phyloP scores from a whole-genome alignment of 2,797 vertebrate species.

The Ambastaia sidthimunki region DNA sequence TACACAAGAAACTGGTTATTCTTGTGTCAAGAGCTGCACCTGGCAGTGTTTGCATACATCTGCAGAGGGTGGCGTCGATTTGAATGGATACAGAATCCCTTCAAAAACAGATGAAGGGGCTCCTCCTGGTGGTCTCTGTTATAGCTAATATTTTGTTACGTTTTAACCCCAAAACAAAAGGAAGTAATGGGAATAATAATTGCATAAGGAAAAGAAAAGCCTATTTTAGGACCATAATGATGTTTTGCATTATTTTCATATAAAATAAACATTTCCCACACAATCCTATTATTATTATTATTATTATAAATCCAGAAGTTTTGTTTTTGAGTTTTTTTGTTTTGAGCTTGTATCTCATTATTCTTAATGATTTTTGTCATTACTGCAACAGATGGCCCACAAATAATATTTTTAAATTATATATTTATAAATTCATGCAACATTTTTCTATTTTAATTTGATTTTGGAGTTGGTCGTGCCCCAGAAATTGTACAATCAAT shows the following conservation, averaged over 20 bases:
- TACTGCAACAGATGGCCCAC: background rate
- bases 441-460: background rate
- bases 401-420: background rate
- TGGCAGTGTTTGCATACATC: constrained; percentile 40
- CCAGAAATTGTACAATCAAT: background rate
- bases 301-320: background rate
- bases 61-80: background rate
- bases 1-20: constrained; percentile 53
- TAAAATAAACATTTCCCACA: background rate
- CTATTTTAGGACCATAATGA: background rate
- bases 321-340: background rate
- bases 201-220: background rate
- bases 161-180: background rate
- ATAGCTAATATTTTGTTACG: background rate
- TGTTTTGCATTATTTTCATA: background rate
- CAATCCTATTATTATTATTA: background rate
- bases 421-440: background rate
- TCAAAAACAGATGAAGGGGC: constrained; percentile 16
- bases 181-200: constrained; percentile 5
- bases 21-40: constrained; percentile 20
- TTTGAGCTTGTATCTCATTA: background rate
- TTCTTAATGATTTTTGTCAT: constrained; percentile 3
- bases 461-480: background rate
- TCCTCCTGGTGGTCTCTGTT: constrained; percentile 47
- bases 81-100: constrained; percentile 7